phyloP scores from a whole-genome alignment of 2,888 invertebrate species.

The Heliconius cydno region DNA sequence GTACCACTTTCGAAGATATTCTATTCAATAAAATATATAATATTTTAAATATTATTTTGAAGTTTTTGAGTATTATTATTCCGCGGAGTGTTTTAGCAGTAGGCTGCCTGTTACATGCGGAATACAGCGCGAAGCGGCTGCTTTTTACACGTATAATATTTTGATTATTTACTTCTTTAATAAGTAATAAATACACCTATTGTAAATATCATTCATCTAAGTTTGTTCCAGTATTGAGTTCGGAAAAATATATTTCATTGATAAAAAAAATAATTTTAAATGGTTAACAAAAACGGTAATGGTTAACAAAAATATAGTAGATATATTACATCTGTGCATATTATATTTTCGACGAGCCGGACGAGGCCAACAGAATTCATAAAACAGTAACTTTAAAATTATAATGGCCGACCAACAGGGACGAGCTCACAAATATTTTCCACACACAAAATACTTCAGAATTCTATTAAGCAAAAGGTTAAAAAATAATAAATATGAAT shows the following conservation, averaged over 20 bases:
- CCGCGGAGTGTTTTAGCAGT: too few species aligned
- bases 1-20: too few species aligned
- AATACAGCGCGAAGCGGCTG: too few species aligned
- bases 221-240: too few species aligned
- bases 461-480: conserved; percentile 13
- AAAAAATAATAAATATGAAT: conserved; percentile 24
- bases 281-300: neutral
- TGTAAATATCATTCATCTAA: too few species aligned
- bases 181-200: too few species aligned
- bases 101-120: too few species aligned
- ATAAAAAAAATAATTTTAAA: neutral
- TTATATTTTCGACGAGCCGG: conserved; percentile 3
- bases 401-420: conserved; percentile 33
- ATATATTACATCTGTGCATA: neutral
- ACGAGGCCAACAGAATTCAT: conserved; percentile 42
- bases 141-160: too few species aligned
- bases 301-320: neutral
- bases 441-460: conserved; percentile 10
- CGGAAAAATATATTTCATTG: neutral
- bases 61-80: too few species aligned
- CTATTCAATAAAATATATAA: too few species aligned
- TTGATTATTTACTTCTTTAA: too few species aligned
- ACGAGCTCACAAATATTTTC: conserved; percentile 36
- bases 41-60: too few species aligned
- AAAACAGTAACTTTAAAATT: conserved; percentile 41